These are phyloP conservation scores for Chloebia gouldiae DNA, from an alignment of 2,113 vertebrate species.

Conservation along the genomic window DNA sequence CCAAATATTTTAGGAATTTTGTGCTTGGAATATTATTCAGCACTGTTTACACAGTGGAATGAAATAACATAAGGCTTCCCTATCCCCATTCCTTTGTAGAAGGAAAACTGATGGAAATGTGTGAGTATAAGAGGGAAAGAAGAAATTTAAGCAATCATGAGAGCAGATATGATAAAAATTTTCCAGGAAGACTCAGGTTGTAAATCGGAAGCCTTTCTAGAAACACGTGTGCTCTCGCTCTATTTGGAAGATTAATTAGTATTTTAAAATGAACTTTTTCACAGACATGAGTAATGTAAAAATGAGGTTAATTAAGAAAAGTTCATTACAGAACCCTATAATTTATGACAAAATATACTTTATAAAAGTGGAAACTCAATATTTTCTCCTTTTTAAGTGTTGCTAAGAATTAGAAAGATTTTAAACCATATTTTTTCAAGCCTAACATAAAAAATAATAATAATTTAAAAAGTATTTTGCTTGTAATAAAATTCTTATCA, in stretches of 20 bases:
- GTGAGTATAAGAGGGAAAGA: background rate
- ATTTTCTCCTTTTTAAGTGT: background rate
- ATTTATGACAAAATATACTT: background rate
- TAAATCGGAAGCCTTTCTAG: background rate
- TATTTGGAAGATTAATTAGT: background rate
- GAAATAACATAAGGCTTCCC: background rate
- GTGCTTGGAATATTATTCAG: background rate
- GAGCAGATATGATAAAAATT: background rate
- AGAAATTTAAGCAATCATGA: background rate
- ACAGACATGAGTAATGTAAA: background rate
- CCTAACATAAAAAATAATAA: background rate
- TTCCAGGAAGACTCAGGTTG: background rate
- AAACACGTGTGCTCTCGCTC: background rate
- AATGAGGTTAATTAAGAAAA: background rate
- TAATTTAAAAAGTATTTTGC: background rate
- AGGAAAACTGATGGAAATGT: background rate
- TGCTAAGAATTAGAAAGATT: background rate
- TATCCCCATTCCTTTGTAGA: background rate
- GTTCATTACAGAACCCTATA: background rate
- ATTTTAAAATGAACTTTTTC: background rate
- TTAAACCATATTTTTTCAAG: background rate
- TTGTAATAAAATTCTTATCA: background rate
- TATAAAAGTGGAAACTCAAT: background rate
- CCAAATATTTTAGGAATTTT: slow-evolving; percentile 10
- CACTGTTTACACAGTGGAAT: background rate